A percentile compares a stretch with the other conserved stretches of the same genome.
Evolutionary conservation across 2,113 vertebrate genomes (phyloP).

Genomic region (Pteronura brasiliensis): DNA sequence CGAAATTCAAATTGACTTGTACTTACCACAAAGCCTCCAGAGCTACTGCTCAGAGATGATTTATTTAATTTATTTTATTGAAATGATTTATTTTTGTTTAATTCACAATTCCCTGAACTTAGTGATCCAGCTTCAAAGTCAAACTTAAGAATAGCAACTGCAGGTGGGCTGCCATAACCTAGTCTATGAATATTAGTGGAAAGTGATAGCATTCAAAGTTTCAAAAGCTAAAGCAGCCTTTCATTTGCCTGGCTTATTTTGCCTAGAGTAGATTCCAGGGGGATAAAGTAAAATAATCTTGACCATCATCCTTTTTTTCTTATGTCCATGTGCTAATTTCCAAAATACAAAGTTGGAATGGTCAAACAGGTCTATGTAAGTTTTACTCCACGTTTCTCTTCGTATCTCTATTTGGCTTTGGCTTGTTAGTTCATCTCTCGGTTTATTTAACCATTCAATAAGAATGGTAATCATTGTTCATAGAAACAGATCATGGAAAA

Average conservation of each 20-base stretch:
- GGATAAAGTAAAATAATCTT: not conserved
- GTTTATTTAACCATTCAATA: not conserved
- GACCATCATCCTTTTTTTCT: not conserved
- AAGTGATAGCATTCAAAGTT: not conserved
- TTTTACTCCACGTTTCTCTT: not conserved
- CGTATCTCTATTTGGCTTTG: not conserved
- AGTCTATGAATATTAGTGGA: not conserved
- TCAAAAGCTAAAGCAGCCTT: not conserved
- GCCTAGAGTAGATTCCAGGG: not conserved
- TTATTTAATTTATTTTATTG: not conserved
- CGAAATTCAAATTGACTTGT: constrained; percentile 5
- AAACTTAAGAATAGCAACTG: not conserved
- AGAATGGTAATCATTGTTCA: not conserved
- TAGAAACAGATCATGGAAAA: not conserved
- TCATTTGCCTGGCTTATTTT: not conserved
- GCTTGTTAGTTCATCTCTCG: not conserved
- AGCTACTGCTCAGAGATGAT: not conserved
- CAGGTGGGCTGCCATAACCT: fast-evolving
- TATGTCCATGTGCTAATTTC: not conserved
- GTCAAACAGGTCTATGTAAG: not conserved
- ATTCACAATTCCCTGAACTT: not conserved
- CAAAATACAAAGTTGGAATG: not conserved
- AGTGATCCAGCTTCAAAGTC: not conserved
- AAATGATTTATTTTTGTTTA: constrained; percentile 38
- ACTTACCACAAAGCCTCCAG: not conserved